These are phyloP conservation scores for Chaetodon trifasciatus DNA, from an alignment of 2,797 vertebrate species.

Conservation along the genomic window DNA sequence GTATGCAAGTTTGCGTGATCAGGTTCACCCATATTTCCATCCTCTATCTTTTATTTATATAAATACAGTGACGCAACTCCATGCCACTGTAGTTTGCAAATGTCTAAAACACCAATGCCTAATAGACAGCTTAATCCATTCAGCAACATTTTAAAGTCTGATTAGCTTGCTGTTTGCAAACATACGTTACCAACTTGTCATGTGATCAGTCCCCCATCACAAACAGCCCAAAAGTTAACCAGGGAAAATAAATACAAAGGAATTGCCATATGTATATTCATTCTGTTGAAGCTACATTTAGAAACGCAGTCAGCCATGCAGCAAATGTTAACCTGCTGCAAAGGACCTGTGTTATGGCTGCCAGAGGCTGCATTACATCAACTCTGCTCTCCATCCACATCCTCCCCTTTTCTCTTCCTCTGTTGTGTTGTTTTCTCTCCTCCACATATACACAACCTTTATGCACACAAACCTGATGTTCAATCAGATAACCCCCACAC, in stretches of 20 bases:
- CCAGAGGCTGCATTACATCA: slow-evolving; percentile 62
- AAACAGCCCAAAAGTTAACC: neutral
- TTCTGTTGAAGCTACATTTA: slow-evolving; percentile 12
- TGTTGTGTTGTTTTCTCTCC: slow-evolving; percentile 15
- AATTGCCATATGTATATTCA: neutral
- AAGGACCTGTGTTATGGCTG: slow-evolving; percentile 46
- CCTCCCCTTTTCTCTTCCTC: slow-evolving; percentile 19
- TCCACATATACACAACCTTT: slow-evolving; percentile 35
- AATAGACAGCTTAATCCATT: neutral
- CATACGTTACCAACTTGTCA: neutral
- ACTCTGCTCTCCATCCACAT: slow-evolving; percentile 13
- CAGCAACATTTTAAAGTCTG: neutral
- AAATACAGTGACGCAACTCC: neutral
- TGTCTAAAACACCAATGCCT: neutral
- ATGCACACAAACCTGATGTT: slow-evolving; percentile 31
- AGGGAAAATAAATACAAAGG: neutral
- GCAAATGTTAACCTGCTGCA: slow-evolving; percentile 52
- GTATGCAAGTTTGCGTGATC: neutral
- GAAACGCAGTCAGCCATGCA: slow-evolving; percentile 31
- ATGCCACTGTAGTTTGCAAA: neutral
- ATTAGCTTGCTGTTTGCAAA: neutral
- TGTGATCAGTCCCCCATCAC: neutral
- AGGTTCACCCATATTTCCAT: slow-evolving; percentile 1
- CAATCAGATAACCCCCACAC: slow-evolving; percentile 48
- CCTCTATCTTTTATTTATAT: slow-evolving; percentile 10